These are phyloP conservation scores for Acrocyrtus sp. DNA, from an alignment of 2,888 invertebrate genomes.

Conservation along the genomic window DNA sequence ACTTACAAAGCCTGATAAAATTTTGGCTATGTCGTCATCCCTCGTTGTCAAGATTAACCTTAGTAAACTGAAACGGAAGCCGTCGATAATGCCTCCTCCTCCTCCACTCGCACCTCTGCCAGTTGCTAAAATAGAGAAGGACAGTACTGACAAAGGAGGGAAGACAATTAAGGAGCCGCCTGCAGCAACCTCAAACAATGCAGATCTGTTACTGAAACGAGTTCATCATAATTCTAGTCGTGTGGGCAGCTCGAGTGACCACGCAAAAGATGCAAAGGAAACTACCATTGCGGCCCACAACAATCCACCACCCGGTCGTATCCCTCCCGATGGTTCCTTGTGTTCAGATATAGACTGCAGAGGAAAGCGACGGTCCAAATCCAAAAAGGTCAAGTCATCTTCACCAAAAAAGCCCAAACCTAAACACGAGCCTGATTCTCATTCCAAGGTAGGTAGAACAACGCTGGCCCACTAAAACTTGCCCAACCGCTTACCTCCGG, in stretches of 20 bases:
- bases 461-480: not conserved
- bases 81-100: conserved; percentile 41
- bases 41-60: conserved; percentile 58
- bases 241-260: conserved; percentile 63
- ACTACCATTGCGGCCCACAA: conserved; percentile 38
- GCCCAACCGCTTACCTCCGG: too few species aligned
- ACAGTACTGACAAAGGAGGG: conserved; percentile 38
- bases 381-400: conserved; percentile 59
- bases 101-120: conserved; percentile 27
- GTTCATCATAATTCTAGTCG: conserved; percentile 59
- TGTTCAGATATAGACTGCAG: conserved; percentile 55
- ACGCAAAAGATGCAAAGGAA: conserved; percentile 50
- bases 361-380: conserved; percentile 53
- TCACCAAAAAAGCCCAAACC: conserved; percentile 59
- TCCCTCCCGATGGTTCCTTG: conserved; percentile 46
- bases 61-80: conserved; percentile 48
- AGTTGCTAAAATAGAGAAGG: conserved; percentile 45
- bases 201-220: conserved; percentile 52
- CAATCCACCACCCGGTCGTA: conserved; percentile 36
- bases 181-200: conserved; percentile 31
- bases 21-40: conserved; percentile 27
- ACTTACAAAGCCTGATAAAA: conserved; percentile 31
- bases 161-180: conserved; percentile 41
- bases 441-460: conserved; percentile 54
- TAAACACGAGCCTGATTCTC: conserved; percentile 60